phyloP scores from a whole-genome alignment of 2,888 invertebrate species.

The Baronia brevicornis region DNA sequence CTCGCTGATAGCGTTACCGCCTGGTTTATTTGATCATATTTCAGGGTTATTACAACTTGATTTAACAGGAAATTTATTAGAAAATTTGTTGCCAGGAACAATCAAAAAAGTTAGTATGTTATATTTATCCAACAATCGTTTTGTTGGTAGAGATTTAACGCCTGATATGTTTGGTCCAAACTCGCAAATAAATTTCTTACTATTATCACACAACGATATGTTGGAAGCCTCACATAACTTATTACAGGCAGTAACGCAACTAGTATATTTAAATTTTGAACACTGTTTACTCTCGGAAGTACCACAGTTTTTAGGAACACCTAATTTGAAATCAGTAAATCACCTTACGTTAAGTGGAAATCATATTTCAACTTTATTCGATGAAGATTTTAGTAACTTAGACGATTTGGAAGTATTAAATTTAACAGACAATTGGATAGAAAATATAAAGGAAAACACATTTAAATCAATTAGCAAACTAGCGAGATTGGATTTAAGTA shows the following conservation, averaged over 20 bases:
- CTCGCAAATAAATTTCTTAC: constrained; percentile 29
- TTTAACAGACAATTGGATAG: constrained; percentile 41
- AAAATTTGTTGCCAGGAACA: constrained; percentile 28
- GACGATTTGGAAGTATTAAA: constrained; percentile 43
- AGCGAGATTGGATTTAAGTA: constrained; percentile 36
- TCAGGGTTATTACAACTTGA: constrained; percentile 36
- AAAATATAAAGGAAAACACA: constrained; percentile 33
- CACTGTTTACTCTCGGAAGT: constrained; percentile 37
- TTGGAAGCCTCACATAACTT: constrained; percentile 29
- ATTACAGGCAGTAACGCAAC: constrained; percentile 27
- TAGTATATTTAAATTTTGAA: constrained; percentile 38
- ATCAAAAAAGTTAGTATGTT: constrained; percentile 30
- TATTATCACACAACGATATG: constrained; percentile 47
- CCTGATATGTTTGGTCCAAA: constrained; percentile 33
- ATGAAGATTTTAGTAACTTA: constrained; percentile 32
- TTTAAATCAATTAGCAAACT: constrained; percentile 41
- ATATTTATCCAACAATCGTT: constrained; percentile 37
- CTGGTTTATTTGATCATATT: constrained; percentile 40
- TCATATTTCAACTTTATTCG: constrained; percentile 33
- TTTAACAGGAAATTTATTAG: constrained; percentile 37
- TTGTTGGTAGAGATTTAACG: constrained; percentile 33
- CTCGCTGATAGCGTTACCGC: constrained; percentile 31
- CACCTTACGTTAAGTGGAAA: constrained; percentile 43
- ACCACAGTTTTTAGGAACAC: constrained; percentile 36
- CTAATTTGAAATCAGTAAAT: constrained; percentile 43